Evolutionary conservation across 2,888 invertebrate species (phyloP).

Genomic region (Meta bourneti): DNA sequence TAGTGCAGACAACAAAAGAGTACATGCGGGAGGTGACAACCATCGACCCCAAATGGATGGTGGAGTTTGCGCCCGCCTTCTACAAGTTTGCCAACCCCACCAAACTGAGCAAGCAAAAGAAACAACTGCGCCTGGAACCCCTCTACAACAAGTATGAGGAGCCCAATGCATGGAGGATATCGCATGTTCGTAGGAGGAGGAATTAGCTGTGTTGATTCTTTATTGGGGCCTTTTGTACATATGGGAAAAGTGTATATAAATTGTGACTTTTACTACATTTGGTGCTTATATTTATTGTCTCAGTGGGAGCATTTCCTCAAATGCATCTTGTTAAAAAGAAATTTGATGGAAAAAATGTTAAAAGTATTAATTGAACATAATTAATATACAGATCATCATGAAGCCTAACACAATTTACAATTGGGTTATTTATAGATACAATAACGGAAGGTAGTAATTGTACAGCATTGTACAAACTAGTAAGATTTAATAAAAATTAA

Average conservation of each 20-base stretch:
- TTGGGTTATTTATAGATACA: too few species aligned
- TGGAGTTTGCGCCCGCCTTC: constrained; percentile 99
- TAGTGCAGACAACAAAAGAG: constrained; percentile 99
- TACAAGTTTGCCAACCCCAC: constrained; percentile 99
- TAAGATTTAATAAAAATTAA: too few species aligned
- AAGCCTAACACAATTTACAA: too few species aligned
- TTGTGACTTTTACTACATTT: neutral
- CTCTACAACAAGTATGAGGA: constrained; percentile 99
- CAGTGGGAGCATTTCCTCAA: too few species aligned
- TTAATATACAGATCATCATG: too few species aligned
- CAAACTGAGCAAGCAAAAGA: constrained; percentile 98
- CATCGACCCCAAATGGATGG: constrained; percentile 98
- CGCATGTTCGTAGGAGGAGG: constrained; percentile 91
- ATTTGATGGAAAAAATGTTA: too few species aligned
- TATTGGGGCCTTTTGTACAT: neutral
- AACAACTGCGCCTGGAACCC: constrained; percentile 98
- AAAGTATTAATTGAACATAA: too few species aligned
- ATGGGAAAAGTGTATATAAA: neutral
- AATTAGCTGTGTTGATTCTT: constrained; percentile 84
- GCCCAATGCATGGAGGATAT: constrained; percentile 99
- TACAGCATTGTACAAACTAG: too few species aligned
- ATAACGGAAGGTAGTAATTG: too few species aligned
- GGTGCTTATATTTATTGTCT: neutral
- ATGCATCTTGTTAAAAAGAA: too few species aligned
- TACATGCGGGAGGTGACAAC: constrained; percentile 99